Base-by-base conservation (phyloP, 2,888 invertebrate species). In the Hedychridium roseum region DNA sequence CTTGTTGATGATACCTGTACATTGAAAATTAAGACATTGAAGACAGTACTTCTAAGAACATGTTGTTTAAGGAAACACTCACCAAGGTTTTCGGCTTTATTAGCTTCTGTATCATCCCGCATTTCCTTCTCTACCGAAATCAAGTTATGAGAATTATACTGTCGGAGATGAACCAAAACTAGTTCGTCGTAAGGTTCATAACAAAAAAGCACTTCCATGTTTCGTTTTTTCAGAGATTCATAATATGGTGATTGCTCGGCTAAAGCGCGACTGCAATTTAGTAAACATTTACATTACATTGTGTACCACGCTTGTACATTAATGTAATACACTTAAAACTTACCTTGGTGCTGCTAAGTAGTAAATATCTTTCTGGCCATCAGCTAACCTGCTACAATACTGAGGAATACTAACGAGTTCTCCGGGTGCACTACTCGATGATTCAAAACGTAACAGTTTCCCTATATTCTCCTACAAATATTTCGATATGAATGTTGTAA, bases 101-200 rank as follows among this genome's bases (percentile, higher is more conserved):
- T 76, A 2, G 82, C 79, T 16, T 84, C 82, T 35, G 85, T 84
- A 67, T 89, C 88, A 57, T 88, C 86, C 40, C 91, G 85, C 88
- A 94, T 90, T 79, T 96, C 96, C 73, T 94, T 96, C 79, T 98
- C 98, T 1, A 95, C 92, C 0, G 97, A 96, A 2, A 90, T 87
- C 3, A 99, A 81, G 49, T 83, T 82, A 64, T 87, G 84, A 35
- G 87, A 86, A 56, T 88, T 88, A 76, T 91, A 98, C 73, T 91
- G 87, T 53, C 88, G 87, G 44, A 97, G 80, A 69, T 97, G 95
- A 85, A 95, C 87, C 14, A 98, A 81, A 2, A 97, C 94, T 41
- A 98, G 81, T 79, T 98, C 98, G 78, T 99, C 98, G 67, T 97
- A 96, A n/a, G 93, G 90, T 73, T 98, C 97, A 70, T 93, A 97